Evolutionary conservation across 2,888 invertebrate species (phyloP).

Genomic region (Cerastis rubricosa): DNA sequence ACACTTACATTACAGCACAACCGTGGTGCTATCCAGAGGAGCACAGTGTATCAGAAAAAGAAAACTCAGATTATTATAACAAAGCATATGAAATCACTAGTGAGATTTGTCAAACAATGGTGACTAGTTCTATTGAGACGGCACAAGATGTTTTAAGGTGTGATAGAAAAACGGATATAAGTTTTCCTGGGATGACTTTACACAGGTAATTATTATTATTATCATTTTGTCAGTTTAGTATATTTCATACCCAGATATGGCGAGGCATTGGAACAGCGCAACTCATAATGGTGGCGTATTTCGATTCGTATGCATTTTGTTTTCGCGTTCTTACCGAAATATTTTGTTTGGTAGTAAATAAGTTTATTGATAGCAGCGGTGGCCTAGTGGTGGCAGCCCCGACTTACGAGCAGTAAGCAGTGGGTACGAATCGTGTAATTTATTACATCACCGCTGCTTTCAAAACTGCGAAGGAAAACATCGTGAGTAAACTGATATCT

Average conservation of each 20-base stretch:
- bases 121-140: constrained; percentile 69
- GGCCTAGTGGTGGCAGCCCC: too few species aligned
- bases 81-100: constrained; percentile 72
- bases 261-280: neutral
- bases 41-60: constrained; percentile 83
- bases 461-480: too few species aligned
- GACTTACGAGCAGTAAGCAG: too few species aligned
- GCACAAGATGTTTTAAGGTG: constrained; percentile 71
- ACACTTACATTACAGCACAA: constrained; percentile 71
- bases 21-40: constrained; percentile 80
- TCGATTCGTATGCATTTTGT: neutral
- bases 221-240: neutral
- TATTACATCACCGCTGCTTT: too few species aligned
- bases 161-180: constrained; percentile 68
- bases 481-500: too few species aligned
- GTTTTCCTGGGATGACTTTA: constrained; percentile 76
- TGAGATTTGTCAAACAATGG: constrained; percentile 76
- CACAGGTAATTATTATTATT: constrained; percentile 75
- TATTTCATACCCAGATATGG: neutral
- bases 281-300: neutral
- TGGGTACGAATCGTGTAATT: too few species aligned
- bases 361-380: neutral
- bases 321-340: neutral
- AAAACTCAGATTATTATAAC: constrained; percentile 77
- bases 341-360: neutral